Conservation (phyloP, 2,797 vertebrate species). For the Hoplostethus mediterraneus region DNA sequence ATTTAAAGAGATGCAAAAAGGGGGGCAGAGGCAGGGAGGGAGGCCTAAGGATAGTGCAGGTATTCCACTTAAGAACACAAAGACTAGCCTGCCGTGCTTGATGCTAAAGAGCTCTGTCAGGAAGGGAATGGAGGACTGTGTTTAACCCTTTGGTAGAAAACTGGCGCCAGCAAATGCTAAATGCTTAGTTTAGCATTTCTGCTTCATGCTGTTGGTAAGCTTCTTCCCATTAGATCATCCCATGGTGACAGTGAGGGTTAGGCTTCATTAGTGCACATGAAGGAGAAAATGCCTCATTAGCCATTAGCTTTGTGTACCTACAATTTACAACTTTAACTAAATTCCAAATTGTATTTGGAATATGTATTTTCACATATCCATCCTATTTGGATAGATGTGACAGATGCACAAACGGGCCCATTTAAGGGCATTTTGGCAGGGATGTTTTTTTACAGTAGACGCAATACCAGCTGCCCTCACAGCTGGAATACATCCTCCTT, state of each 20-base stretch:
- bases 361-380: conserved; percentile 22
- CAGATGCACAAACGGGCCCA: conserved; percentile 5
- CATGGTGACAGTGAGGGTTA: conserved; percentile 68
- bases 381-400: not conserved
- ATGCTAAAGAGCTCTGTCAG: conserved; percentile 80
- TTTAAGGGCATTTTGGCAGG: not conserved
- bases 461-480: not conserved
- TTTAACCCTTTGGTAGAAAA: conserved; percentile 75
- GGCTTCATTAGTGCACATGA: conserved; percentile 63
- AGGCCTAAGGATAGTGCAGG: conserved; percentile 73
- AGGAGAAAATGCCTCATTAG: conserved; percentile 54
- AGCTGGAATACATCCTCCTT: not conserved
- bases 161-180: conserved; percentile 68
- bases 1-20: conserved; percentile 86
- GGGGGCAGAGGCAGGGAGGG: conserved; percentile 58
- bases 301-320: conserved; percentile 43
- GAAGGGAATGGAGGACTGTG: conserved; percentile 56
- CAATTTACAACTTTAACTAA: conserved; percentile 19
- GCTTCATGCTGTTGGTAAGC: conserved; percentile 56
- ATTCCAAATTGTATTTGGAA: not conserved
- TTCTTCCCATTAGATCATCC: conserved; percentile 69
- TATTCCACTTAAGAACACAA: conserved; percentile 83
- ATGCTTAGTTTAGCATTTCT: conserved; percentile 77
- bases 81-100: conserved; percentile 66
- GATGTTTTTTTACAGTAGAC: not conserved